These are phyloP conservation scores for Diploptera punctata DNA, from an alignment of 2,888 invertebrate genomes.

Conservation along the genomic window DNA sequence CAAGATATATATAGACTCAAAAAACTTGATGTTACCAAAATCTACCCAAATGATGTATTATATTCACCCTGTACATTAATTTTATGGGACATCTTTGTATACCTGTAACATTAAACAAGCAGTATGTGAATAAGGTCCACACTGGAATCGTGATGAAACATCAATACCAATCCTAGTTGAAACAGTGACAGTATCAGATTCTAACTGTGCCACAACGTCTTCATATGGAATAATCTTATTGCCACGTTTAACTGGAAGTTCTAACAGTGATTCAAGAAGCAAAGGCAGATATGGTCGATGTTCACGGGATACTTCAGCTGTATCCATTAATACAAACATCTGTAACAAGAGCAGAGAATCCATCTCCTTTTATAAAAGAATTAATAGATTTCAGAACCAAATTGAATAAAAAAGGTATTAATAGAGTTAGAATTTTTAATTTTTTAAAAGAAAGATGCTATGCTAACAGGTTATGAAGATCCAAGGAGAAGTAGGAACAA, in stretches of 20 bases:
- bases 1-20: too few relatives aligned
- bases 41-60: too few relatives aligned
- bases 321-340: conserved; percentile 78
- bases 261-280: conserved; percentile 74
- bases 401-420: too few relatives aligned
- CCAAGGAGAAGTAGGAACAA: too few relatives aligned
- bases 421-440: too few relatives aligned
- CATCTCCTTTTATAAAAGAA: too few relatives aligned
- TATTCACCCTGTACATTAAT: too few relatives aligned
- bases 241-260: conserved; percentile 72
- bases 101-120: conserved; percentile 65
- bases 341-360: conserved; percentile 55
- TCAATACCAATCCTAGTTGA: conserved; percentile 70
- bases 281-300: conserved; percentile 77
- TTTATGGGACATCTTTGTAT: too few relatives aligned
- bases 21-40: too few relatives aligned
- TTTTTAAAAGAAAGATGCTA: too few relatives aligned
- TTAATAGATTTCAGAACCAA: too few relatives aligned
- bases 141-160: conserved; percentile 64
- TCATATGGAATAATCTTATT: conserved; percentile 67
- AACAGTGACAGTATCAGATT: conserved; percentile 73
- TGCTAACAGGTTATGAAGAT: too few relatives aligned
- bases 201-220: conserved; percentile 78
- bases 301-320: conserved; percentile 62
- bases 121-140: conserved; percentile 75